phyloP scores from a whole-genome alignment of 2,888 invertebrate species.

The Leucoma salicis region DNA sequence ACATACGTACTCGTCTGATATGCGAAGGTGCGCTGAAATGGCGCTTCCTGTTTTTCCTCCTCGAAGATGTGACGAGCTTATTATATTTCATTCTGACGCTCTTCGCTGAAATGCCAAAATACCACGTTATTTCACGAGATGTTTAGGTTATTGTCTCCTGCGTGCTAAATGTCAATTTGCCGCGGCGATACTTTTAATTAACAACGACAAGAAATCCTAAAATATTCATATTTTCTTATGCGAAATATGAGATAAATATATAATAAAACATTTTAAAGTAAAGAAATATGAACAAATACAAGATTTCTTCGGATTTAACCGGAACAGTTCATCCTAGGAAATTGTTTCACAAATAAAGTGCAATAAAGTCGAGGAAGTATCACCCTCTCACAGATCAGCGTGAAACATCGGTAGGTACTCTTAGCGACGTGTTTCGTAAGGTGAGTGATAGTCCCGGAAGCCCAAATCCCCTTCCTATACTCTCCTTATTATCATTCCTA shows the following conservation, averaged over 20 bases:
- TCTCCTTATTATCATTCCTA: too few relatives aligned
- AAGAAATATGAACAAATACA: conserved; percentile 36
- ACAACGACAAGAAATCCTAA: conserved; percentile 41
- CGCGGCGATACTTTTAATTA: conserved; percentile 54
- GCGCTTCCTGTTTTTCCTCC: conserved; percentile 98
- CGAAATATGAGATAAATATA: conserved; percentile 33
- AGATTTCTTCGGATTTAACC: conserved; percentile 72
- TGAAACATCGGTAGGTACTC: too few relatives aligned
- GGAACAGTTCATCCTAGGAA: too few relatives aligned
- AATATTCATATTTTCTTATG: conserved; percentile 56
- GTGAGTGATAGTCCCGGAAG: too few relatives aligned
- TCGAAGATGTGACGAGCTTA: conserved; percentile 95
- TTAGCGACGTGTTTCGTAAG: too few relatives aligned
- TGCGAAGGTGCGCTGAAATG: conserved; percentile 99
- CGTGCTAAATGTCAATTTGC: conserved; percentile 71
- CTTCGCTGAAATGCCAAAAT: conserved; percentile 76
- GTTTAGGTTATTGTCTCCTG: conserved; percentile 72
- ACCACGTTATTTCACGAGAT: conserved; percentile 65
- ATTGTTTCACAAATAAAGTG: too few relatives aligned
- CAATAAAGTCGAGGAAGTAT: too few relatives aligned
- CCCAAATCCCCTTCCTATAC: too few relatives aligned
- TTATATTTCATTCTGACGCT: conserved; percentile 95
- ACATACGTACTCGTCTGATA: conserved; percentile 97
- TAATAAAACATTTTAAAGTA: conserved; percentile 33
- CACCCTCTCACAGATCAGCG: too few relatives aligned